These are phyloP conservation scores for Sturnus vulgaris DNA, from an alignment of 2,113 vertebrate genomes.

Conservation along the genomic window DNA sequence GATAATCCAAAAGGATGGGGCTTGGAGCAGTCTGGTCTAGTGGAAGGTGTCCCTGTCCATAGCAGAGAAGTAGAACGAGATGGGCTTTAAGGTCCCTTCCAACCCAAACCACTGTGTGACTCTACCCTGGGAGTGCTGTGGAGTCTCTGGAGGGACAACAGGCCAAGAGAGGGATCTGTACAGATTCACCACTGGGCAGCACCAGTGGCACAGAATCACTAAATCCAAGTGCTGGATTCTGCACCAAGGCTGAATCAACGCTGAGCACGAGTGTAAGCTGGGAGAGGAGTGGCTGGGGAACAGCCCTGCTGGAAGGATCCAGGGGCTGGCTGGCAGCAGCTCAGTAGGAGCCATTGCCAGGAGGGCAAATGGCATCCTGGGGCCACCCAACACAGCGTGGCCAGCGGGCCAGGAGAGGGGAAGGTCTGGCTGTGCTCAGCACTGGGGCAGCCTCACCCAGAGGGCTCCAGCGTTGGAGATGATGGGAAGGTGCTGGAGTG, in stretches of 20 bases:
- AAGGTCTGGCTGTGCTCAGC: fast-evolving
- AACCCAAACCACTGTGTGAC: not conserved
- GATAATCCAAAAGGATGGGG: fast-evolving
- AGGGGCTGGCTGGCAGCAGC: not conserved
- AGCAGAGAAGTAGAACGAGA: not conserved
- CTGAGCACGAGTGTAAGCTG: not conserved
- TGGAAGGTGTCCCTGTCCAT: not conserved
- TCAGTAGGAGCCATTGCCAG: not conserved
- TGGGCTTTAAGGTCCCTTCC: not conserved
- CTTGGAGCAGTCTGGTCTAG: not conserved
- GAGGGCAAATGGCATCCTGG: not conserved
- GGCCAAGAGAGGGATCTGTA: not conserved
- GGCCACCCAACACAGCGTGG: not conserved
- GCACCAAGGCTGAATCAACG: fast-evolving
- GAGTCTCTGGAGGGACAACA: not conserved
- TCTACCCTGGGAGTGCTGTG: not conserved
- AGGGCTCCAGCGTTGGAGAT: fast-evolving
- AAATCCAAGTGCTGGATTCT: not conserved
- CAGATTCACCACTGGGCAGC: fast-evolving
- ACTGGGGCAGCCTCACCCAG: fast-evolving
- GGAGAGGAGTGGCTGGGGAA: not conserved
- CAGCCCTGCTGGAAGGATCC: not conserved
- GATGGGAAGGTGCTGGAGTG: not conserved
- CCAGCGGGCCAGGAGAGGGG: not conserved
- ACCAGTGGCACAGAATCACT: not conserved